A percentile compares a stretch with the other conserved stretches of the same genome.
Evolutionary conservation across 1,140 invertebrate genomes (phyloP).

Genomic region (Psilanteris sp.): DNA sequence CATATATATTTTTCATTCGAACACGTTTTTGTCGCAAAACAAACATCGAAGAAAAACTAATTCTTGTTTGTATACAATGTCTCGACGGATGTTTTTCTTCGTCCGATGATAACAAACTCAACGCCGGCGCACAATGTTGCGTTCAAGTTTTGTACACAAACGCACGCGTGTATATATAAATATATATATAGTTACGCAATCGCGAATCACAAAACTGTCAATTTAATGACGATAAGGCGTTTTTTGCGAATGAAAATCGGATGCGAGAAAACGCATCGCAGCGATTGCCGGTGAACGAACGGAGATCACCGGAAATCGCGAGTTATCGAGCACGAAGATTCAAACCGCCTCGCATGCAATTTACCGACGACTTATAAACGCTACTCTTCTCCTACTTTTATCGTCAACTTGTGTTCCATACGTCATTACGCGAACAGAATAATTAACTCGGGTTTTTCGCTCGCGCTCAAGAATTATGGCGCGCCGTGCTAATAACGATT

Average conservation of each 20-base stretch:
- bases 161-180: no score
- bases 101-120: no score
- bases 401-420: constrained; percentile 45
- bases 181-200: no score
- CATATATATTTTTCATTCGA: no score
- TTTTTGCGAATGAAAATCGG: constrained; percentile 31
- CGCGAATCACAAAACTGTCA: constrained; percentile 47
- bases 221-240: constrained; percentile 26
- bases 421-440: constrained; percentile 35
- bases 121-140: no score
- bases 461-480: constrained; percentile 4
- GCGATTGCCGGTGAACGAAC: constrained; percentile 60
- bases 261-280: constrained; percentile 38
- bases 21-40: no score
- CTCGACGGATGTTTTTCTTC: no score
- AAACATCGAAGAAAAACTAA: no score
- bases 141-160: no score
- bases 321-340: constrained; percentile 65
- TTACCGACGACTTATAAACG: constrained; percentile 61
- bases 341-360: constrained; percentile 58
- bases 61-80: no score
- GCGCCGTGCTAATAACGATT: not conserved
- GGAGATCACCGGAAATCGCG: constrained; percentile 66
- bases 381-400: constrained; percentile 43
- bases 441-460: constrained; percentile 42